Evolutionary conservation across 1,140 invertebrate genomes (phyloP).

Genomic region (Brachionus calyciflorus): DNA sequence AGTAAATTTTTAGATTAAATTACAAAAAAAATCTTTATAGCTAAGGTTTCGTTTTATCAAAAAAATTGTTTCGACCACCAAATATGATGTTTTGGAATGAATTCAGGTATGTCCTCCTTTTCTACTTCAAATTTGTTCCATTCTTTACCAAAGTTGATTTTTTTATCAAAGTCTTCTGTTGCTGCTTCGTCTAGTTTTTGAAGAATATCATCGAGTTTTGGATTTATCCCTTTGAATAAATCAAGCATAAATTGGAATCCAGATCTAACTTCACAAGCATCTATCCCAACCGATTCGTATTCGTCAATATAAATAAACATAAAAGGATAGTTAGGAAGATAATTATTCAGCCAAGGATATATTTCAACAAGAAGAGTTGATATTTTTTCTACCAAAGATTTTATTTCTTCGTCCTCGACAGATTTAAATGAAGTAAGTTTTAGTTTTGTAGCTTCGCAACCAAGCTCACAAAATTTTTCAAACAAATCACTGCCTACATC

Average conservation of each 20-base stretch:
- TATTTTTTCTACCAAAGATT: neutral
- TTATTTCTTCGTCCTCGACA: neutral
- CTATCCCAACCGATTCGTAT: constrained; percentile 1
- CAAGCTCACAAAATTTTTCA: neutral
- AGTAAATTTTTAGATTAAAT: too few species aligned
- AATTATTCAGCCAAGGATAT: neutral
- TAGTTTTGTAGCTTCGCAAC: neutral
- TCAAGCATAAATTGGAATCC: constrained; percentile 10
- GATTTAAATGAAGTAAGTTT: neutral
- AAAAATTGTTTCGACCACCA: too few species aligned
- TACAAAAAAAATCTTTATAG: too few species aligned
- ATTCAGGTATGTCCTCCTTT: too few species aligned
- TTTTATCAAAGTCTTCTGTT: constrained; percentile 14
- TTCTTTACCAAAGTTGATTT: neutral
- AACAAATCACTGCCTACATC: constrained; percentile 1
- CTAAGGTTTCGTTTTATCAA: too few species aligned
- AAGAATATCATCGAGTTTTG: neutral
- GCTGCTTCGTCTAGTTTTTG: neutral
- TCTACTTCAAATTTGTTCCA: neutral
- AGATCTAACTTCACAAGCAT: constrained; percentile 2
- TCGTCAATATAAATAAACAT: constrained; percentile 19
- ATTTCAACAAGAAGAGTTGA: neutral
- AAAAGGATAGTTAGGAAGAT: neutral
- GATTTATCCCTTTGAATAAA: neutral
- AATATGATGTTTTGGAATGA: too few species aligned